Conservation (phyloP, 2,888 invertebrate genomes). For the Zele albiditarsus region DNA sequence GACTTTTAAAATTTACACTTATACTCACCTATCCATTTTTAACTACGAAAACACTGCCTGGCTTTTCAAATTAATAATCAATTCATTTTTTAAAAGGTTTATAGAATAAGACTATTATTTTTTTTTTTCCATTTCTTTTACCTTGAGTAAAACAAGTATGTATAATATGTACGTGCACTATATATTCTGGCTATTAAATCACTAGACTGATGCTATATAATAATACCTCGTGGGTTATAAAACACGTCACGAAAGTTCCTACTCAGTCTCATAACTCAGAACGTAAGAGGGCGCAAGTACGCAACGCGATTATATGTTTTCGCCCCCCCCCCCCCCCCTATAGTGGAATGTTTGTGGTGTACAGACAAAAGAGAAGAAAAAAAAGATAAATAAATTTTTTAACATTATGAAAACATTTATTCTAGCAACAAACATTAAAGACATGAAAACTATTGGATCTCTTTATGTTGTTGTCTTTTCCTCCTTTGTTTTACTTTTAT, state of each 20-base stretch:
- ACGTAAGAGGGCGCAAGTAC: neutral
- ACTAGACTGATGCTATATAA: constrained; percentile 7
- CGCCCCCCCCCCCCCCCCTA: neutral
- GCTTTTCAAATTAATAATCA: neutral
- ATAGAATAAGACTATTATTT: neutral
- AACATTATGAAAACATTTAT: neutral
- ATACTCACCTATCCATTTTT: no score
- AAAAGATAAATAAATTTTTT: constrained; percentile 5
- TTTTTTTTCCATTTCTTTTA: neutral
- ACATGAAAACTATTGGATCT: neutral
- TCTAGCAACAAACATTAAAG: neutral
- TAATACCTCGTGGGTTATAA: neutral
- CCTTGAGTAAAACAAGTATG: neutral
- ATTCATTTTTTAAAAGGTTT: neutral
- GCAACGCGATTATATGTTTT: neutral
- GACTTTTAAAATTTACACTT: no score
- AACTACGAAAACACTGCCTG: neutral
- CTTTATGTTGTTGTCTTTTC: constrained; percentile 17
- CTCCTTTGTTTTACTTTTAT: constrained; percentile 22
- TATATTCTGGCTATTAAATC: constrained; percentile 15
- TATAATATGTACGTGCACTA: neutral
- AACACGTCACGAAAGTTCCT: constrained; percentile 9
- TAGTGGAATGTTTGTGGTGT: neutral
- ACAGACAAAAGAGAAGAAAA: neutral
- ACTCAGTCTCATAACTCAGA: constrained; percentile 6